Evolutionary conservation across 1,140 invertebrate genomes (phyloP).

Genomic region (Linepithema humile): DNA sequence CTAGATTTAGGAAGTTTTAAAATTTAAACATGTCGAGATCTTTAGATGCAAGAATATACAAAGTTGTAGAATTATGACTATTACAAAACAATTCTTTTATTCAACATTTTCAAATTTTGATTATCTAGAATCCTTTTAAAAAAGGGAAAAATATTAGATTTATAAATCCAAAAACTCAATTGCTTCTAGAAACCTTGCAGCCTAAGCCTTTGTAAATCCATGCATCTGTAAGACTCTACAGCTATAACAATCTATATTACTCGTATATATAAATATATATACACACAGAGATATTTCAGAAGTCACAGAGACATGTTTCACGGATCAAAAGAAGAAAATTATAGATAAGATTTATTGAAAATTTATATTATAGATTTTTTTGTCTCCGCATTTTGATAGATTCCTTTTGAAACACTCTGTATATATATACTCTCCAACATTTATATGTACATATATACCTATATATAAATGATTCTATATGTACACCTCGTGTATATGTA

Average conservation of each 20-base stretch:
- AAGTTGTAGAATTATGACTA: constrained; percentile 2
- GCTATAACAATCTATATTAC: background rate
- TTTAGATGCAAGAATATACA: background rate
- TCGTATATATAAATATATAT: too few relatives aligned
- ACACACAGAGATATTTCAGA: too few relatives aligned
- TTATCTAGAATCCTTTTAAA: background rate
- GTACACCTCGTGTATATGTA: too few relatives aligned
- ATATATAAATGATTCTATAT: too few relatives aligned
- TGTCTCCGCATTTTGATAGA: too few relatives aligned
- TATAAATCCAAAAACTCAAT: background rate
- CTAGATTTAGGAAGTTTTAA: background rate
- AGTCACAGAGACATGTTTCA: too few relatives aligned
- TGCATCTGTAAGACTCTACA: background rate
- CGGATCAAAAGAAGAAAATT: too few relatives aligned
- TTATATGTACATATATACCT: too few relatives aligned
- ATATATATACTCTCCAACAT: too few relatives aligned
- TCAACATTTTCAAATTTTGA: background rate
- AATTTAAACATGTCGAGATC: background rate
- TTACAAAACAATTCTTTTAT: background rate
- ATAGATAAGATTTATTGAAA: too few relatives aligned
- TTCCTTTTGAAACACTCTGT: too few relatives aligned
- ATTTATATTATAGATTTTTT: too few relatives aligned
- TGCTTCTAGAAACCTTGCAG: background rate
- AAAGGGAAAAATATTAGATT: background rate
- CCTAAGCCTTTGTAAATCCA: background rate